Percentiles rank a stretch among this genome's conserved stretches.
These are phyloP conservation scores for Arizona elegans DNA, from an alignment of 2,113 vertebrate genomes.

Conservation along the genomic window DNA sequence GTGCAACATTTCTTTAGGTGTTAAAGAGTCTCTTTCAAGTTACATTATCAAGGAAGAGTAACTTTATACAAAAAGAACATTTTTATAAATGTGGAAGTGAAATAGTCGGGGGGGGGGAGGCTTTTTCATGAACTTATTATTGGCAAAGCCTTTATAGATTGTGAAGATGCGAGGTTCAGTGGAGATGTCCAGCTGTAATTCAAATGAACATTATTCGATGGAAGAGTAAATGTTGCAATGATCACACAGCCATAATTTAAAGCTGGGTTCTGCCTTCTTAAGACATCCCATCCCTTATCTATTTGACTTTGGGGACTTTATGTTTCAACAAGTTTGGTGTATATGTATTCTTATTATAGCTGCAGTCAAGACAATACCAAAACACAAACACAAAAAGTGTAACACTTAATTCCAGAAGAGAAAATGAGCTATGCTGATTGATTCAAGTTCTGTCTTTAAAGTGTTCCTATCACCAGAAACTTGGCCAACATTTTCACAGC, in stretches of 20 bases:
- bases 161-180: not conserved
- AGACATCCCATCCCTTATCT: not conserved
- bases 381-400: not conserved
- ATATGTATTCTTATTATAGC: not conserved
- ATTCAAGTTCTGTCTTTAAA: not conserved
- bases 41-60: not conserved
- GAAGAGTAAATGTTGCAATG: not conserved
- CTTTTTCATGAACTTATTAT: slow-evolving; percentile 15
- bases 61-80: not conserved
- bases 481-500: not conserved
- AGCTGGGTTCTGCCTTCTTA: not conserved
- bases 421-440: not conserved
- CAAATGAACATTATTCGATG: not conserved
- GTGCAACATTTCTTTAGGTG: not conserved
- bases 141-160: slow-evolving; percentile 1
- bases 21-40: slow-evolving; percentile 1
- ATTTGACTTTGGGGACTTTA: not conserved
- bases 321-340: not conserved
- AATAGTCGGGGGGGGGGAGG: not conserved
- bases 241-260: not conserved
- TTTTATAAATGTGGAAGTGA: not conserved
- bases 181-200: slow-evolving; percentile 23
- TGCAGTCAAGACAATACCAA: not conserved
- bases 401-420: not conserved
- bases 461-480: not conserved